Evolutionary conservation across 2,113 vertebrate species (phyloP).

Genomic region (Anseranas semipalmata): DNA sequence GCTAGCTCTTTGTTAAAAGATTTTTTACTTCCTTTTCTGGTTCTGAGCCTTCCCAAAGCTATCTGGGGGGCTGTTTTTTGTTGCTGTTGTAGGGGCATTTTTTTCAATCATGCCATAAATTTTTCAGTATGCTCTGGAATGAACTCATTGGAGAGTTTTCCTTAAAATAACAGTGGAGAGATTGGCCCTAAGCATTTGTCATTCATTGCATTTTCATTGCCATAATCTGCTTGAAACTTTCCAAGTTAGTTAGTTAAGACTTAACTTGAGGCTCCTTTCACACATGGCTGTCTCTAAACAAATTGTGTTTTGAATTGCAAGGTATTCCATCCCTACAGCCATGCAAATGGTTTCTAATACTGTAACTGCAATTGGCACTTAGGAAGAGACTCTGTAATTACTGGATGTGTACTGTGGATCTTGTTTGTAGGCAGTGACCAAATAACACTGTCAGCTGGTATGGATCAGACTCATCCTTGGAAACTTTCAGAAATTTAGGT

Average conservation of each 20-base stretch:
- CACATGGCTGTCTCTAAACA: not conserved
- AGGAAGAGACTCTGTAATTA: not conserved
- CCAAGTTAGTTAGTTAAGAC: constrained; percentile 8
- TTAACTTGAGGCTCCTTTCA: not conserved
- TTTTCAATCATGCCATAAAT: not conserved
- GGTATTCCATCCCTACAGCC: not conserved
- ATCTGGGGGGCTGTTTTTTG: not conserved
- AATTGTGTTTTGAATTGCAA: constrained; percentile 9
- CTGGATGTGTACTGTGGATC: not conserved
- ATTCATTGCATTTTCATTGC: not conserved
- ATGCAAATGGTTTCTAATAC: not conserved
- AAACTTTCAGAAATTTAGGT: not conserved
- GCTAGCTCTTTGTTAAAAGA: not conserved
- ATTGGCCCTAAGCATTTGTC: not conserved
- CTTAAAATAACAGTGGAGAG: not conserved
- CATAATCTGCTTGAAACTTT: not conserved
- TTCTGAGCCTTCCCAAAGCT: not conserved
- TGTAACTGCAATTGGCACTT: not conserved
- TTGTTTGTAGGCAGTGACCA: not conserved
- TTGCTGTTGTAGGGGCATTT: not conserved
- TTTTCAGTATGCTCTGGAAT: not conserved
- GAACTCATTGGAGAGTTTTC: not conserved
- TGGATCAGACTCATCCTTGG: not conserved
- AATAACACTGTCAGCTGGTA: not conserved
- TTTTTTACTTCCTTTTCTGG: not conserved